Base-by-base conservation (phyloP, 2,113 vertebrate species). In the Herpailurus yagouaroundi region DNA sequence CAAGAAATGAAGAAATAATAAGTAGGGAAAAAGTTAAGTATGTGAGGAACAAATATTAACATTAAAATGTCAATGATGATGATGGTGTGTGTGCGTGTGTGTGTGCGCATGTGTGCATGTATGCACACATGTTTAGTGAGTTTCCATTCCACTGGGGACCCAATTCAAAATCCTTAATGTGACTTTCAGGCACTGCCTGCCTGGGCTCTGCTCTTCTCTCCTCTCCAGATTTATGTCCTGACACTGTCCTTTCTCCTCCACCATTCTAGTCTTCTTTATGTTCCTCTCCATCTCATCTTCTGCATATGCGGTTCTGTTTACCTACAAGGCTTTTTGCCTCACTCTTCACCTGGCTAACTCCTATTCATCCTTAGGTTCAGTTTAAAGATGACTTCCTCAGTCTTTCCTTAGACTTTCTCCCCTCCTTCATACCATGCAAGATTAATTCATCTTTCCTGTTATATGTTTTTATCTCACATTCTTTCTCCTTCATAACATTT, bases 1-100 rank as follows among this genome's bases (percentile, higher is more conserved):
- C 63, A 95, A 95, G 79, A 94, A 81, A 93, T 52, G 36, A 82
- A 68, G 41, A 81, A 74, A 60, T 31, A 60, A 95, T 29, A 68
- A 95, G 33, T 55, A 84, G 88, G 79, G 18, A 89, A 64, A 85
- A 68, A 48, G 55, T 68, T 73, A 93, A 90, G 38, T 89, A 38
- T 16, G 33, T 45, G 89, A 83, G 36, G 38, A 83, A 55, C 63
- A 25, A 79, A 85, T 8, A 84, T 29, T 57, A 77, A 76, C 41
- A 91, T 52, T 92, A 38, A 77, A n/a, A 13, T 31, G 13, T 27
- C 74, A 10, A 55, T 57, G 25, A 41, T 21, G 38, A 7, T 5
- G 71, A 41, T 74, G 71, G 3, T 2, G 25, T 71, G 36, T 81
- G 68, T 21, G 60, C 2, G 79, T 50, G 18, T 36, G 33, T 16